Conservation (phyloP, 1,140 invertebrate species). For the Sminthurinus signatus region DNA sequence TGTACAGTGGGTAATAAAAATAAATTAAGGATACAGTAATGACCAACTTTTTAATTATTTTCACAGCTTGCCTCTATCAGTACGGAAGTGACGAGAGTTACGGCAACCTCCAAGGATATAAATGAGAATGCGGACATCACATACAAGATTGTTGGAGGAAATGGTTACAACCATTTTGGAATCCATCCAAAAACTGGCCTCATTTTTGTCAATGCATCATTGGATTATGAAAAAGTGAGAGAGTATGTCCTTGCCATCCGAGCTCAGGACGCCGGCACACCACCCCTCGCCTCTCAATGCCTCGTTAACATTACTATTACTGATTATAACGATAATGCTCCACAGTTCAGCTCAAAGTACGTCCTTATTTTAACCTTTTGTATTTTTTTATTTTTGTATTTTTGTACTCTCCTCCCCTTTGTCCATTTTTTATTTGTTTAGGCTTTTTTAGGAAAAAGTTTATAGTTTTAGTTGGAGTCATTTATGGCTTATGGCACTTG, state of each 20-base stretch:
- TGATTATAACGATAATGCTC: conserved; percentile 82
- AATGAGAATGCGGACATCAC: conserved; percentile 88
- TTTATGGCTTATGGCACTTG: too few relatives aligned
- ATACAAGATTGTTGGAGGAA: conserved; percentile 81
- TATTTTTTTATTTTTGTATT: too few relatives aligned
- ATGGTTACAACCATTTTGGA: conserved; percentile 76
- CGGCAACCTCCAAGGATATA: conserved; percentile 84
- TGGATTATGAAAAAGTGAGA: conserved; percentile 77
- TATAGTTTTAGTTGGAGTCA: not conserved
- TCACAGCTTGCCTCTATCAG: conserved; percentile 57
- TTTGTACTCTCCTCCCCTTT: too few relatives aligned
- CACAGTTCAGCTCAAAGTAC: conserved; percentile 41
- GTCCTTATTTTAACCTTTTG: too few relatives aligned
- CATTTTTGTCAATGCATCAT: conserved; percentile 64
- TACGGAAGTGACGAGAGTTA: conserved; percentile 69
- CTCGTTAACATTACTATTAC: conserved; percentile 78
- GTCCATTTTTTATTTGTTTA: not conserved
- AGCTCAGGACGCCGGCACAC: conserved; percentile 77
- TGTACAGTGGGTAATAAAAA: too few relatives aligned
- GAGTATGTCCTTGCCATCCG: conserved; percentile 85
- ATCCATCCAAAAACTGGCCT: conserved; percentile 65
- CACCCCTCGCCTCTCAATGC: conserved; percentile 76
- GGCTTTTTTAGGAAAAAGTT: too few relatives aligned
- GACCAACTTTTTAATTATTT: conserved; percentile 24
- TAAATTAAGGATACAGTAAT: too few relatives aligned